These are phyloP conservation scores for Pseudomyrmex gracilis DNA, from an alignment of 1,140 invertebrate species.

Conservation along the genomic window DNA sequence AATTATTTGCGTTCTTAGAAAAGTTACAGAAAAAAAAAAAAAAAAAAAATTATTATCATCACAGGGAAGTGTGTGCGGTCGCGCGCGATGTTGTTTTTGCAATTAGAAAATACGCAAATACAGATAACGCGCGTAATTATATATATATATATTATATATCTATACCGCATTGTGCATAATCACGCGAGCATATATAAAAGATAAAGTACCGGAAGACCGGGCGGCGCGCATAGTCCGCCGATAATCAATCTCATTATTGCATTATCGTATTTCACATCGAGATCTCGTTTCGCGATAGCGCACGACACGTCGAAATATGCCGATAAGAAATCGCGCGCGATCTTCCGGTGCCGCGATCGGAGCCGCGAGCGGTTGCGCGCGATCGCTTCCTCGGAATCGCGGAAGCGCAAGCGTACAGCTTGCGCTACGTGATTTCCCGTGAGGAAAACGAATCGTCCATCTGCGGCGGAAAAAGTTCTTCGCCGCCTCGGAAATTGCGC, in stretches of 20 bases:
- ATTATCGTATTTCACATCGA: conserved; percentile 35
- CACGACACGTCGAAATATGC: neutral
- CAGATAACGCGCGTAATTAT: too few species aligned
- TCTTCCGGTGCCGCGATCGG: conserved; percentile 44
- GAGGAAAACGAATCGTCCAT: conserved; percentile 48
- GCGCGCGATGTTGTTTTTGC: too few species aligned
- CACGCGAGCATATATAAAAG: neutral
- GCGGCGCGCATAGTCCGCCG: too few species aligned
- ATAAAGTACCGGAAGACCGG: neutral
- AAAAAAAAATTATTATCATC: neutral
- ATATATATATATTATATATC: too few species aligned
- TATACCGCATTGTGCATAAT: too few species aligned
- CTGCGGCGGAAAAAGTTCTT: neutral
- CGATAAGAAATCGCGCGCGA: conserved; percentile 24
- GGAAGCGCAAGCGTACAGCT: conserved; percentile 40
- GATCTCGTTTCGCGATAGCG: conserved; percentile 33
- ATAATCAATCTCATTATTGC: conserved; percentile 8
- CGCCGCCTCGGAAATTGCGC: too few species aligned
- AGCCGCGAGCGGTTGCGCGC: conserved; percentile 8
- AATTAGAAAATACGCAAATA: too few species aligned
- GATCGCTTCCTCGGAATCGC: conserved; percentile 43
- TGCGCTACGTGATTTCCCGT: conserved; percentile 40
- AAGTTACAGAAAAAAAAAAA: neutral
- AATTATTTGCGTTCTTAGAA: conserved; percentile 8
- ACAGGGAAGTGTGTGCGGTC: too few species aligned